A percentile compares a stretch with the other conserved stretches of the same genome.
phyloP scores from a whole-genome alignment of 2,113 vertebrate genomes.

The Tympanuchus pallidicinctus region DNA sequence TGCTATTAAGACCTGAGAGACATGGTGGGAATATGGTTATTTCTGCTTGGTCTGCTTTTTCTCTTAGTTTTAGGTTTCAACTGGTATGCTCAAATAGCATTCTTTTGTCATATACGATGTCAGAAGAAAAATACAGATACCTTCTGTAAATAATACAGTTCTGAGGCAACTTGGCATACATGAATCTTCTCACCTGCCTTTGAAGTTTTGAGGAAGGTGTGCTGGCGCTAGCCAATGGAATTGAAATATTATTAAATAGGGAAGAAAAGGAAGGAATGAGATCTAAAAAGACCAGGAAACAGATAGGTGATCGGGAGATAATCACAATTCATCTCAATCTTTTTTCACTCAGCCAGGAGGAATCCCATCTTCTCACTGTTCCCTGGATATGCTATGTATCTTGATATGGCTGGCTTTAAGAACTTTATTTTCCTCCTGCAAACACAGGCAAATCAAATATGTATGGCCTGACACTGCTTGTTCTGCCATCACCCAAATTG shows the following conservation, averaged over 20 bases:
- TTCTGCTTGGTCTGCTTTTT: not conserved
- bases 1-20: not conserved
- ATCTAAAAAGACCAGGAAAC: not conserved
- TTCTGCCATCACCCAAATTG: not conserved
- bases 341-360: not conserved
- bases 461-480: slow-evolving; percentile 3
- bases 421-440: not conserved
- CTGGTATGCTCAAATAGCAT: not conserved
- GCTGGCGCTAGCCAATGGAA: not conserved
- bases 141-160: not conserved
- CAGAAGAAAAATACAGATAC: not conserved
- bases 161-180: not conserved
- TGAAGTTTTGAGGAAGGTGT: not conserved
- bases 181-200: not conserved
- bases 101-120: not conserved
- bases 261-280: not conserved
- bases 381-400: not conserved
- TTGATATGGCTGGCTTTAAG: not conserved
- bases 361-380: not conserved
- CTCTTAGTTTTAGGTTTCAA: not conserved
- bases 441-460: not conserved
- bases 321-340: not conserved
- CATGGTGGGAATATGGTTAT: not conserved
- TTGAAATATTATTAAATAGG: not conserved
- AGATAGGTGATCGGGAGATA: not conserved